Evolutionary conservation across 92 coral and sea anemone genomes (phyloP), one percentile per base, ranked within the genome.

Genomic region (Epizoanthus fatuus): DNA sequence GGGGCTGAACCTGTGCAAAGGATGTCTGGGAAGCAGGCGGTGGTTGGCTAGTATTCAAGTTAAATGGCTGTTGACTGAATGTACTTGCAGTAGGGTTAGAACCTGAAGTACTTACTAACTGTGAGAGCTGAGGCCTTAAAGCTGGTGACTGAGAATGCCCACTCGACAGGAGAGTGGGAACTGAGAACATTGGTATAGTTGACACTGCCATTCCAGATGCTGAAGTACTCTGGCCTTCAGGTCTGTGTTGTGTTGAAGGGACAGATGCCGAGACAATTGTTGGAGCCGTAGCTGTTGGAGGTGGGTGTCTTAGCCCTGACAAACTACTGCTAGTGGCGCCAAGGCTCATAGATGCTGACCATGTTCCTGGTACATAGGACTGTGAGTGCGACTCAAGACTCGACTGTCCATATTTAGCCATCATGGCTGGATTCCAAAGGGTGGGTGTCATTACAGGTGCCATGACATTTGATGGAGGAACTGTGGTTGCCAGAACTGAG

Each of bases 271-370:
- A 11, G 10, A 77, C 82, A 42, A 77, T 77, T 44, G 82, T 77
- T 35, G 82, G 82, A 11, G 82, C 82, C 58, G 82, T 77, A 4
- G 82, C 82, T 59, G 82, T 59, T 45, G 82, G 82, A 13, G 82
- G 82, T n/a, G 82, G 82, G 37, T 77, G 82, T 60, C 82, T 44
- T 53, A 77, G 53, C 29, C 82, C 82, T 29, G 65, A 45, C 54
- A 62, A 77, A 58, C 56, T 77, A 77, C 58, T 77, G 38, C 57
- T 16, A 51, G 59, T 17, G n/a, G 45, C 44, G 37, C 22, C 62
- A 39, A 55, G 55, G 62, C 81, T 76, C 63, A 59, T 40, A 11
- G 63, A 68, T 39, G 82, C 45, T 19, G 82, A 22, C 82, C 82
- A 77, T 44, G 82, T 29, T 20, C 82, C 82, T 12, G 82, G 47